Evolutionary conservation across 2,888 invertebrate genomes (phyloP), one percentile per base, ranked within the genome.

Genomic region (Gasteruption jaculator): DNA sequence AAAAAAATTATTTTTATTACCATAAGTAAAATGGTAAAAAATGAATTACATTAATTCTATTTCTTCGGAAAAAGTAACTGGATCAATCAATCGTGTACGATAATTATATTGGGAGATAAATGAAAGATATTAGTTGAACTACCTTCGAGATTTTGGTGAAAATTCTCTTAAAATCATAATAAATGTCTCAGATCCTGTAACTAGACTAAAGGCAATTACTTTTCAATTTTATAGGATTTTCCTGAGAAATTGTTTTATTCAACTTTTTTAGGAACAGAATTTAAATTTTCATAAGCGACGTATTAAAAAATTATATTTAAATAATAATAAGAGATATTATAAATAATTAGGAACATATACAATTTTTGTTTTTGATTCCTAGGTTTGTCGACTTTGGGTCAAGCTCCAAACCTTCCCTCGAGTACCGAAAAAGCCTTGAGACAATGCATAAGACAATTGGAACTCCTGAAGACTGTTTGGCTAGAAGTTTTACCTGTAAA

Each of bases 391-490:
- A 61, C 60, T 10, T 54, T 74, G 24, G 71, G 71, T n/a, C 70
- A 73, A 47, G 63, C 76, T 22, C 75, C 81, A 31, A 78, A 77
- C 43, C 63, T 85, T 32, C 74, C 80, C n/a, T 73, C 75, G 1
- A 76, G 75, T 38, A 80, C 81, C 0, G 82, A 88, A 61, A 81
- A 84, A 54, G 78, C 82, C n/a, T 71, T 94, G 21, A 77, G 88
- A 5, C 91, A 92, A 68, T 89, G 91, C 58, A 73, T 92, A 35
- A 76, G 91, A 31, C 92, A 92, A 65, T 74, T 93, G 53, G 85
- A 88, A 57, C 74, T 91, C 39, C 71, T 95, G 10, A 85, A 86
- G 72, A 87, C 86, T 45, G 89, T 93, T 6, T 95, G 94, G 94
- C 78, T 82, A 45, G 85, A 85, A 54, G 86, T 94, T 5, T 78